Percentiles rank a stretch among this genome's conserved stretches.
Evolutionary conservation across 2,113 vertebrate genomes (phyloP).

Genomic region (Drymodes brunneopygia): DNA sequence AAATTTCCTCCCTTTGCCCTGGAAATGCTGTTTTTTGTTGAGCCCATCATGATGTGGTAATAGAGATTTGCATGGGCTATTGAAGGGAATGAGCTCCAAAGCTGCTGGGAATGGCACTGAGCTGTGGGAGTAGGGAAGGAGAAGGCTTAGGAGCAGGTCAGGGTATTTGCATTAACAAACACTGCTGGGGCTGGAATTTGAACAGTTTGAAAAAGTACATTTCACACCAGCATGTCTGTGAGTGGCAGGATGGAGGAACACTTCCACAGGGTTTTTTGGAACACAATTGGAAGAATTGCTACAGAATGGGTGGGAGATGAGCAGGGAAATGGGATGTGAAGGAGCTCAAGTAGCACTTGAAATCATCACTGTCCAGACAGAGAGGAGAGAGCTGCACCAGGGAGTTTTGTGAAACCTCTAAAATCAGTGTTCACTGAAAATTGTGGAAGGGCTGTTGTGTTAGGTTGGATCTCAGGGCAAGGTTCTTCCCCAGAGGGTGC

Average conservation of each 20-base stretch:
- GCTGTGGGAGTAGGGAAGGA: not conserved
- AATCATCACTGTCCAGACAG: not conserved
- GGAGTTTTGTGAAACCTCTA: not conserved
- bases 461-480: accelerated
- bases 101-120: not conserved
- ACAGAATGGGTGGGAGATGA: not conserved
- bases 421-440: not conserved
- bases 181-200: not conserved
- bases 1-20: not conserved
- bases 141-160: not conserved
- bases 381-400: not conserved
- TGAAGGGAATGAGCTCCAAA: not conserved
- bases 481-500: not conserved
- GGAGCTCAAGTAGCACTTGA: not conserved
- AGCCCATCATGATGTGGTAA: not conserved
- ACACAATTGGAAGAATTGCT: not conserved
- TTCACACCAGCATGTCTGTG: not conserved
- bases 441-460: not conserved
- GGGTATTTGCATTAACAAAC: not conserved
- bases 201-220: not conserved
- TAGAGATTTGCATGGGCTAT: not conserved
- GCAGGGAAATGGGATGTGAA: not conserved
- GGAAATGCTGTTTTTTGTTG: not conserved
- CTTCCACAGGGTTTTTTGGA: not conserved
- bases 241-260: not conserved